Evolutionary conservation across 1,140 invertebrate species (phyloP), one percentile per base, ranked within the genome.

Genomic region (Hycleus phaleratus): DNA sequence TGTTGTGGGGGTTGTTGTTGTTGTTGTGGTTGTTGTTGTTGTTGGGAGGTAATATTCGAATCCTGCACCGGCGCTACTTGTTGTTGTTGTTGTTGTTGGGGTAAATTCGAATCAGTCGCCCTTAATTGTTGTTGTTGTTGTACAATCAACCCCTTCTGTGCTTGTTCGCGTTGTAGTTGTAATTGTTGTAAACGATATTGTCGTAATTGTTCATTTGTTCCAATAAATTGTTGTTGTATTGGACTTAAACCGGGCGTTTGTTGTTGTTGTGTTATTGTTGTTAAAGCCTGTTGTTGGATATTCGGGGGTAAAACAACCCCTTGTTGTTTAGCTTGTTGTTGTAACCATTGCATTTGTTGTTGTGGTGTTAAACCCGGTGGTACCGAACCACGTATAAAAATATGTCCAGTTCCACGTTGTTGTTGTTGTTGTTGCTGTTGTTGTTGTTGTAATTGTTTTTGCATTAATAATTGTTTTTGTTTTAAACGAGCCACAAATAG

Each of bases 401-500:
- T 65, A 74, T 72, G 59, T 3, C 65, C 62, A 5, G 59, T 75
- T 2, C 74, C 74, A 1, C 74, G 69, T 47, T 74, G 61, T 59
- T 82, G 81, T 56, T 78, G 77, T 39, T 39, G 38, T 38, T 9
- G 12, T 12, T 12, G 12, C 38, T 80, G 63, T 51, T 66, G 26
- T 42, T 4, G 9, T 42, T 42, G 40, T 42, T 42, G 40, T 32
- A 52, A 26, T 47, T 58, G 56, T n/a, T 53, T 50, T 32, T 60
- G 59, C 52, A 48, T 25, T 12, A 50, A 25, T 9, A 52, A 78
- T 56, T 73, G 82, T 46, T 85, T 79, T 64, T 85, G 85, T 63
- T 88, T 85, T 39, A 90, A 73, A 66, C 87, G 87, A 4, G 87
- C 82, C 0, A 91, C 83, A 64, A 90, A 90, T 66, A 88, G 79